These are phyloP conservation scores for Spialia ferax DNA, from an alignment of 2,888 invertebrate species.

Conservation along the genomic window DNA sequence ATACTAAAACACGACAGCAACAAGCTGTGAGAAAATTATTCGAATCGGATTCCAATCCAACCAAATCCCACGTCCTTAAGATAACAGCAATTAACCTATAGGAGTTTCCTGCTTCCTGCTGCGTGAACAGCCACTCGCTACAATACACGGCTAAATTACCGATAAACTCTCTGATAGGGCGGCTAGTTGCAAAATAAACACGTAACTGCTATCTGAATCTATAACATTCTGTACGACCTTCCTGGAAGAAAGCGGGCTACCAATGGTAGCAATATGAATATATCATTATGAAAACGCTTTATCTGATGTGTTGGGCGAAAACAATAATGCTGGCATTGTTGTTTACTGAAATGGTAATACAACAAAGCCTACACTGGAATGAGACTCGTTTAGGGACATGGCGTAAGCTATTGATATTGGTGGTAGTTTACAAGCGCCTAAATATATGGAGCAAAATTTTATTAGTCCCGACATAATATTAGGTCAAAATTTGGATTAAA, in stretches of 20 bases:
- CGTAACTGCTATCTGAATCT: constrained; percentile 39
- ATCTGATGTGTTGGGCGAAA: constrained; percentile 24
- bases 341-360: constrained; percentile 14
- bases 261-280: constrained; percentile 26
- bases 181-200: constrained; percentile 41
- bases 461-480: too few species aligned
- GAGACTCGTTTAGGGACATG: constrained; percentile 3
- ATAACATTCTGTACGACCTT: constrained; percentile 32
- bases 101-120: constrained; percentile 44
- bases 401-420: background rate
- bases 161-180: constrained; percentile 42
- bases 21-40: background rate
- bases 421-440: background rate
- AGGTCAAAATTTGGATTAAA: too few species aligned
- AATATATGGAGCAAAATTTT: background rate
- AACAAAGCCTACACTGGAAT: constrained; percentile 5
- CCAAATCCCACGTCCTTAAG: constrained; percentile 31
- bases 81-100: constrained; percentile 44
- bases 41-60: constrained; percentile 11
- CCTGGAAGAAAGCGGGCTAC: constrained; percentile 38
- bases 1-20: background rate
- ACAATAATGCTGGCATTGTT: constrained; percentile 6
- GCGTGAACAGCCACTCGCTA: constrained; percentile 41
- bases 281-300: constrained; percentile 31
- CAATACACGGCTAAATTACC: constrained; percentile 50